Base-by-base conservation (phyloP, 2,113 vertebrate species). In the Corythoichthys intestinalis region DNA sequence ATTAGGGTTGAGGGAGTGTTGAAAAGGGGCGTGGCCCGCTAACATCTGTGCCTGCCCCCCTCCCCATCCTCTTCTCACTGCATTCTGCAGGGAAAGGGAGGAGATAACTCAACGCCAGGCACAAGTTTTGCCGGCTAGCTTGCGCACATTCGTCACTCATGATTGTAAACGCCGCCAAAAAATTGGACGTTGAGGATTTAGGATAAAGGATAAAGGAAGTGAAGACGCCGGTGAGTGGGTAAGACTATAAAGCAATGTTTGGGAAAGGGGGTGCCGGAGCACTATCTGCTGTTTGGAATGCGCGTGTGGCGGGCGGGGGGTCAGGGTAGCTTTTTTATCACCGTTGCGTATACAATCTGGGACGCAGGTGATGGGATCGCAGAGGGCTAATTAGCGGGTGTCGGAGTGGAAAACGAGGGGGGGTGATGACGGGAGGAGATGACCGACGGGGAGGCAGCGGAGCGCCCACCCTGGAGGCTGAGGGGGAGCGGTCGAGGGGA, bases 41-140 rank as follows among this genome's bases (percentile, higher is more conserved):
- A 92, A 90, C 93, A 92, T 92, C 91, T 92, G 93, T 90, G 90
- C 75, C 75, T 83, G 75, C 88, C 82, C 76, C 82, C 76, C 84
- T 81, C 79, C 75, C 85, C 80, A 28, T 28, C 20, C 20, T 28
- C 85, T 14, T 12, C 13, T 73, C 83, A 69, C 76, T n/a, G 81
- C 83, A 69, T 73, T 88, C 77, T 84, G 85, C 83, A 79, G 84
- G 85, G 83, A 80, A 76, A 80, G 61, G 59, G 70, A 78, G 82
- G 69, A 71, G 67, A 62, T 72, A 68, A 44, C 57, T 78, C 66
- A 59, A 64, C 48, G 53, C 38, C 7, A 49, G 67, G 72, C 66
- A 78, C 72, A 65, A 74, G 75, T 81, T 76, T 75, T 50, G 82
- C 75, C 46, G 57, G 71, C 75, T 76, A 79, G 83, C 86, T 83